Evolutionary conservation across 2,113 vertebrate species (phyloP).

Genomic region (Hiodon alosoides): DNA sequence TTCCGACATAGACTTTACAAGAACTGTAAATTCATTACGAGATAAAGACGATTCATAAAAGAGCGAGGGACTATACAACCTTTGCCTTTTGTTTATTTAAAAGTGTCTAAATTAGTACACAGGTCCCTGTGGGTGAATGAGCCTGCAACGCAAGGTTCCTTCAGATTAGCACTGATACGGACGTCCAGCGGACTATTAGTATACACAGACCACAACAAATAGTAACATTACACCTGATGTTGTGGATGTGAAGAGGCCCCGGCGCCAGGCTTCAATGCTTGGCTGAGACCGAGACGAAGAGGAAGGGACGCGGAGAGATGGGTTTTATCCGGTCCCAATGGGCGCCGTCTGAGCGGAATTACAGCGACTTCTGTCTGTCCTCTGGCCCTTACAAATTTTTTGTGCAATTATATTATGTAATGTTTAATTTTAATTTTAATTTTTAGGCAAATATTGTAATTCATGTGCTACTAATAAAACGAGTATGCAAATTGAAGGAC

Average conservation of each 20-base stretch:
- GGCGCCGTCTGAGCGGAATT: slow-evolving; percentile 19
- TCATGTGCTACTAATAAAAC: no score
- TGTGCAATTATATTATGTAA: no score
- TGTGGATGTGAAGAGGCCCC: slow-evolving; percentile 62
- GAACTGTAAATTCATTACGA: no score
- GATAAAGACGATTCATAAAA: neutral
- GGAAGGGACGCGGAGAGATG: slow-evolving; percentile 41
- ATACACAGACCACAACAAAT: slow-evolving; percentile 65
- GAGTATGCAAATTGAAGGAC: no score
- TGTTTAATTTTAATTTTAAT: no score
- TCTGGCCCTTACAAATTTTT: neutral
- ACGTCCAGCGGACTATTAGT: slow-evolving; percentile 56
- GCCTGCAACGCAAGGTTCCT: slow-evolving; percentile 43
- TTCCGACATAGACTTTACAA: no score
- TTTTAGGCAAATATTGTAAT: no score
- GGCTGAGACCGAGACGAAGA: slow-evolving; percentile 60
- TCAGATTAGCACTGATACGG: slow-evolving; percentile 56
- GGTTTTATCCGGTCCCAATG: slow-evolving; percentile 34
- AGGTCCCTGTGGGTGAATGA: slow-evolving; percentile 50
- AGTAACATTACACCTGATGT: slow-evolving; percentile 75
- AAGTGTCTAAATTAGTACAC: slow-evolving; percentile 37
- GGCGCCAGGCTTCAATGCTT: slow-evolving; percentile 71
- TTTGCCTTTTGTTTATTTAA: slow-evolving; percentile 7
- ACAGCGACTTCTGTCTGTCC: neutral
- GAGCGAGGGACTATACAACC: neutral